Conservation (phyloP, 2,888 invertebrate species). For the Pycnomerus fuliginosus region DNA sequence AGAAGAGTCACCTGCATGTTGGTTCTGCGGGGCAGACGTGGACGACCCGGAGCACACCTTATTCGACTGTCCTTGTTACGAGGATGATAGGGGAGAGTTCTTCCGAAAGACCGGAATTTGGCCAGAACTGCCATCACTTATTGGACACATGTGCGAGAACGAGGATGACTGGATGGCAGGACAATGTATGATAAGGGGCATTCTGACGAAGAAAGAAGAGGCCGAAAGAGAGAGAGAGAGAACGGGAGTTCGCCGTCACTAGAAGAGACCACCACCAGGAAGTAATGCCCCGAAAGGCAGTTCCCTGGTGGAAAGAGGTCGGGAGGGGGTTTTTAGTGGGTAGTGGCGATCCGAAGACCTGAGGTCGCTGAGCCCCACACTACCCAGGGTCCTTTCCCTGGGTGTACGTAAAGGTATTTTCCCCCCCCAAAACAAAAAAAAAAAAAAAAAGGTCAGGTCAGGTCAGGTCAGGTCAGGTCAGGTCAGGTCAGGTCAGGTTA, state of each 20-base stretch:
- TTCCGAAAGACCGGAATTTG: neutral
- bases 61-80: constrained; percentile 6
- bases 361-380: no score
- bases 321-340: no score
- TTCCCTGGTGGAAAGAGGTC: no score
- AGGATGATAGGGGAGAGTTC: neutral
- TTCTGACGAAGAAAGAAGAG: neutral
- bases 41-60: constrained; percentile 12
- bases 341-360: no score
- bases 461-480: no score
- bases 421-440: no score
- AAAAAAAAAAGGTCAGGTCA: no score
- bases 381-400: no score
- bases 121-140: neutral
- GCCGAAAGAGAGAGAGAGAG: neutral
- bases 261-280: no score
- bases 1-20: constrained; percentile 4
- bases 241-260: neutral
- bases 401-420: no score
- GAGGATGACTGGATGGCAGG: neutral
- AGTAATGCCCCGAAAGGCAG: no score
- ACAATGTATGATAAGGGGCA: neutral
- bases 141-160: neutral
- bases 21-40: neutral
- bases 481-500: no score